Percentiles rank a stretch among this genome's conserved stretches.
These are phyloP conservation scores for Lophochroa leadbeateri DNA, from an alignment of 2,113 vertebrate genomes.

Conservation along the genomic window DNA sequence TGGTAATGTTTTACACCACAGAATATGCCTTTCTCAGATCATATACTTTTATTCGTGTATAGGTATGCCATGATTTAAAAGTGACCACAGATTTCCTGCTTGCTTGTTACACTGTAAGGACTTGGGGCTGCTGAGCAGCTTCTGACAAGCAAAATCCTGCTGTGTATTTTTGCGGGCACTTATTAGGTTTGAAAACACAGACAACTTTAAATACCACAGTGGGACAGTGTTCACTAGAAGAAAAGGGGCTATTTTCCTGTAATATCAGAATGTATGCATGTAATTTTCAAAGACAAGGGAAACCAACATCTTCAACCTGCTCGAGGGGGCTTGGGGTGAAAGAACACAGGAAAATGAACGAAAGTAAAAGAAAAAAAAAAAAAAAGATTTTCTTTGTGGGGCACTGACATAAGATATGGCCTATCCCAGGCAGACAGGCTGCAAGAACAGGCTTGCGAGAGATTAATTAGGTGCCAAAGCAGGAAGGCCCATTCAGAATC, in stretches of 20 bases:
- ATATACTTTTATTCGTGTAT: neutral
- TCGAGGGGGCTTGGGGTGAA: neutral
- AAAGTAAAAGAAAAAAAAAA: neutral
- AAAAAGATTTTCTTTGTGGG: neutral
- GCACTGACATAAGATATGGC: neutral
- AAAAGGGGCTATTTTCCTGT: neutral
- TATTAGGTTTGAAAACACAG: neutral
- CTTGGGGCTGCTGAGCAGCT: neutral
- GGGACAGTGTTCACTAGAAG: neutral
- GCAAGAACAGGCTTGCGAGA: conserved; percentile 63
- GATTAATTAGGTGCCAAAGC: conserved; percentile 74
- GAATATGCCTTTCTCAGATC: neutral
- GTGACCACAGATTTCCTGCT: neutral
- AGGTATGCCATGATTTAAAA: neutral
- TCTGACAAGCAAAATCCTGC: neutral
- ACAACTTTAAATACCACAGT: neutral
- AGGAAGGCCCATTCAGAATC: conserved; percentile 60
- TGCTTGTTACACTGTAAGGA: neutral
- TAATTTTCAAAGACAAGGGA: neutral
- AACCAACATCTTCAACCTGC: neutral
- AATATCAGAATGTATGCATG: neutral
- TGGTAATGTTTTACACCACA: neutral
- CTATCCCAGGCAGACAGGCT: conserved; percentile 29
- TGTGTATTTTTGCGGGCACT: neutral
- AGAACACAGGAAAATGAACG: neutral